phyloP scores from a whole-genome alignment of 2,888 invertebrate genomes.

The Rutpela maculata region DNA sequence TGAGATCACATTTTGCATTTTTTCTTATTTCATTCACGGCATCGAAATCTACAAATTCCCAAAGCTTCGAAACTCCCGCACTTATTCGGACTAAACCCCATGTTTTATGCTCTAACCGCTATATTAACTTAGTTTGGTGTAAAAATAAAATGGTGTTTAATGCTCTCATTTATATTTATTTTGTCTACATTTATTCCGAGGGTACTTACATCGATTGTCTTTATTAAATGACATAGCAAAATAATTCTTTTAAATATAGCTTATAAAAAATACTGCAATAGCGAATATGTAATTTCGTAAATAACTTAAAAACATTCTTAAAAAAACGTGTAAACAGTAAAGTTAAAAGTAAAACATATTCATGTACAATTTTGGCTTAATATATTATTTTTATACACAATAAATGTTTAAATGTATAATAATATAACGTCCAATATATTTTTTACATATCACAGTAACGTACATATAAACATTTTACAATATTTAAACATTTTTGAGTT shows the following conservation, averaged over 20 bases:
- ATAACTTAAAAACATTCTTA: slow-evolving; percentile 7
- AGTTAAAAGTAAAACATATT: slow-evolving; percentile 19
- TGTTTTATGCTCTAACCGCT: too few relatives aligned
- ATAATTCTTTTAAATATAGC: slow-evolving; percentile 33
- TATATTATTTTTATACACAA: slow-evolving; percentile 36
- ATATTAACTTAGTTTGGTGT: too few relatives aligned
- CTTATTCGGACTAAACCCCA: too few relatives aligned
- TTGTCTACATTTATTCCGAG: slow-evolving; percentile 15
- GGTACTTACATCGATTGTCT: slow-evolving; percentile 45
- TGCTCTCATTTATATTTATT: slow-evolving; percentile 3
- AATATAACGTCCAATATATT: slow-evolving; percentile 46
- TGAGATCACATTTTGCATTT: too few relatives aligned
- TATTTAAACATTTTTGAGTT: slow-evolving; percentile 37
- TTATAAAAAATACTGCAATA: slow-evolving; percentile 50
- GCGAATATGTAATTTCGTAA: slow-evolving; percentile 25
- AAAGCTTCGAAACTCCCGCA: too few relatives aligned
- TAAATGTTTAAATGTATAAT: slow-evolving; percentile 33
- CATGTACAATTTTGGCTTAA: slow-evolving; percentile 13
- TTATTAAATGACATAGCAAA: slow-evolving; percentile 42
- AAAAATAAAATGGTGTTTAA: background rate
- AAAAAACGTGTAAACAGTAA: background rate
- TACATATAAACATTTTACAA: slow-evolving; percentile 46
- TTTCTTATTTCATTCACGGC: too few relatives aligned
- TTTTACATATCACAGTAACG: slow-evolving; percentile 55
- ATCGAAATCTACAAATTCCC: too few relatives aligned